A percentile compares a stretch with the other conserved stretches of the same genome.
phyloP scores from a whole-genome alignment of 1,140 invertebrate genomes.

The Dendroctonus valens region DNA sequence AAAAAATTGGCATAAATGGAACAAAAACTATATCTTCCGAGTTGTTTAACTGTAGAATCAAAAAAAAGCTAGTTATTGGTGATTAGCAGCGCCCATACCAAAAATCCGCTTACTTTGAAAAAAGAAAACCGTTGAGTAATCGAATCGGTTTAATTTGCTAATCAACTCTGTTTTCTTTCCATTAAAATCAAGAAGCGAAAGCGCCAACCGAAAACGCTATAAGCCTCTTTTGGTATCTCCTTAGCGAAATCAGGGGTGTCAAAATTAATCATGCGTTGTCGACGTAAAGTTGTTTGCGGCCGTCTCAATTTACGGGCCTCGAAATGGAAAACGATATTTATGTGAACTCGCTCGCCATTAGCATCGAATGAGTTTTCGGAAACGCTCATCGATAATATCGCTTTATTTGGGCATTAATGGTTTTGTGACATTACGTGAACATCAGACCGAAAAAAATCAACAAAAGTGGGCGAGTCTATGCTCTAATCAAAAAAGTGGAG shows the following conservation, averaged over 20 bases:
- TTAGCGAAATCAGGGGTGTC: conserved; percentile 36
- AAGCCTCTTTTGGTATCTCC: conserved; percentile 13
- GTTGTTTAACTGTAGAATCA: too few relatives aligned
- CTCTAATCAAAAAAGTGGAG: too few relatives aligned
- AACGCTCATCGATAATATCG: neutral
- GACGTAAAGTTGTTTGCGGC: conserved; percentile 37
- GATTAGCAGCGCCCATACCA: too few relatives aligned
- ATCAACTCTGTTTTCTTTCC: conserved; percentile 3
- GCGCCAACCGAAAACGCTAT: conserved; percentile 14
- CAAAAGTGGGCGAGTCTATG: too few relatives aligned
- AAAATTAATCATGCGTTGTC: conserved; percentile 39
- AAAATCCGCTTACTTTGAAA: too few relatives aligned
- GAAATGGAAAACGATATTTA: conserved; percentile 41
- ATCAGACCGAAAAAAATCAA: too few relatives aligned
- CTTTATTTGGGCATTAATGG: too few relatives aligned
- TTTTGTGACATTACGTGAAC: too few relatives aligned
- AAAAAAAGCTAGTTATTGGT: too few relatives aligned
- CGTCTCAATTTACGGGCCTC: conserved; percentile 29
- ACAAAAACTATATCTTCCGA: too few relatives aligned
- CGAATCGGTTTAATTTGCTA: conserved; percentile 2
- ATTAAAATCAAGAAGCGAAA: conserved; percentile 23
- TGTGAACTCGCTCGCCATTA: conserved; percentile 27
- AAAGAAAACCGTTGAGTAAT: neutral
- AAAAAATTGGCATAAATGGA: neutral
- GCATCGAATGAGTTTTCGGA: conserved; percentile 22